phyloP scores from a whole-genome alignment of 2,888 invertebrate species.

The Pinctada fucata region DNA sequence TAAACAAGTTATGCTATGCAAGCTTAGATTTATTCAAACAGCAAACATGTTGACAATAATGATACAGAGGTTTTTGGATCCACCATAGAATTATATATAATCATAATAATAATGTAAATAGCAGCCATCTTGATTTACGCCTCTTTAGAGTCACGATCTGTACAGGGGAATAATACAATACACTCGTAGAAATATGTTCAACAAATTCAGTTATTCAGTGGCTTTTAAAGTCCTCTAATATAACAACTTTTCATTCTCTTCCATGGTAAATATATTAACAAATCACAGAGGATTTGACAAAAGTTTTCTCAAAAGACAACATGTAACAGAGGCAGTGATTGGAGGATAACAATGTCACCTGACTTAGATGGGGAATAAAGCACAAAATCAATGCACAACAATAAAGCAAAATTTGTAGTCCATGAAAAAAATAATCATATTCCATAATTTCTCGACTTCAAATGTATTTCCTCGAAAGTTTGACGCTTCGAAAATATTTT shows the following conservation, averaged over 20 bases:
- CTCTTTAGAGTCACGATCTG: background rate
- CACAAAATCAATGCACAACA: background rate
- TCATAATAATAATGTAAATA: background rate
- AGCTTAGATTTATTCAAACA: slow-evolving; percentile 21
- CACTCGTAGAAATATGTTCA: background rate
- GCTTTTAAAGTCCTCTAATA: too few species aligned
- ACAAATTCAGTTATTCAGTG: background rate
- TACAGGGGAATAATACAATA: background rate
- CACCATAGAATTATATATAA: background rate
- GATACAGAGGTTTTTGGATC: background rate
- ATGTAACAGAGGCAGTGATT: background rate
- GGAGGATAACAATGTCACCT: background rate
- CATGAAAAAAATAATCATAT: too few species aligned
- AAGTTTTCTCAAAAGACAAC: background rate
- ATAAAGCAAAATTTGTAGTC: background rate
- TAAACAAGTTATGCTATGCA: background rate
- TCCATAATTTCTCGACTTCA: too few species aligned
- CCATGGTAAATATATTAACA: background rate
- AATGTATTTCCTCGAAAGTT: too few species aligned
- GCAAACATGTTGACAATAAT: slow-evolving; percentile 18
- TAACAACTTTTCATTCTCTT: too few species aligned
- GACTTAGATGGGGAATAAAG: background rate
- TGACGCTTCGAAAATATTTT: background rate
- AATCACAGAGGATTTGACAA: background rate
- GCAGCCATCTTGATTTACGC: background rate